A percentile compares a stretch with the other conserved stretches of the same genome.
Evolutionary conservation across 2,888 invertebrate genomes (phyloP).

Genomic region (Abscondita cerata): DNA sequence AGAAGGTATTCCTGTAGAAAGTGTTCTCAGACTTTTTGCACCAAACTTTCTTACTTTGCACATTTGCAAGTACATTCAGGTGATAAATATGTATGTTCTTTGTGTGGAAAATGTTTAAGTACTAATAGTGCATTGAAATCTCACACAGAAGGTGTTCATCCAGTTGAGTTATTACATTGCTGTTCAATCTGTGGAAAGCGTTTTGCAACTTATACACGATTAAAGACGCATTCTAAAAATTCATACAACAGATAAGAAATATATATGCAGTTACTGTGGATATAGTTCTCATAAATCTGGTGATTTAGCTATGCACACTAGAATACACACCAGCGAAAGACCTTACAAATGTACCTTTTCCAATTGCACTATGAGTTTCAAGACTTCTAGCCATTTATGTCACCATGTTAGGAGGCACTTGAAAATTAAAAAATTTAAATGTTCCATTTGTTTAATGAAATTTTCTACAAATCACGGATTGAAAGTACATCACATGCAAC

Average conservation of each 20-base stretch:
- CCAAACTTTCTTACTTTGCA: conserved; percentile 35
- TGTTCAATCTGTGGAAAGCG: conserved; percentile 45
- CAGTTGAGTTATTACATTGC: conserved; percentile 36
- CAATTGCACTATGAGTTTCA: conserved; percentile 42
- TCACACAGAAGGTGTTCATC: conserved; percentile 43
- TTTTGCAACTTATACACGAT: conserved; percentile 39
- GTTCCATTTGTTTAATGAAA: conserved; percentile 37
- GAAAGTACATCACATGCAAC: conserved; percentile 43
- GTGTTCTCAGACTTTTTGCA: conserved; percentile 39
- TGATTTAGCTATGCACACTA: conserved; percentile 44
- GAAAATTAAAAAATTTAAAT: conserved; percentile 41
- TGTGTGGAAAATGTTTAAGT: conserved; percentile 45
- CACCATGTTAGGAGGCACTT: conserved; percentile 42
- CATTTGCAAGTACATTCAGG: conserved; percentile 38
- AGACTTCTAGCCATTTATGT: conserved; percentile 42
- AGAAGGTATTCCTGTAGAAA: conserved; percentile 38
- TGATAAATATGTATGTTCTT: conserved; percentile 39
- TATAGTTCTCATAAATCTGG: conserved; percentile 41
- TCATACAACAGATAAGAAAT: conserved; percentile 41
- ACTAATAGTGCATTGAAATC: conserved; percentile 42
- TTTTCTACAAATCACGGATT: conserved; percentile 42
- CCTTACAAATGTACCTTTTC: conserved; percentile 44
- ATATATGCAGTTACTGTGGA: conserved; percentile 41
- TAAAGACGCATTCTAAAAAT: conserved; percentile 41
- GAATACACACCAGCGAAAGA: conserved; percentile 44